These are phyloP conservation scores for Elgaria multicarinata DNA, from an alignment of 2,113 vertebrate species.

Conservation along the genomic window DNA sequence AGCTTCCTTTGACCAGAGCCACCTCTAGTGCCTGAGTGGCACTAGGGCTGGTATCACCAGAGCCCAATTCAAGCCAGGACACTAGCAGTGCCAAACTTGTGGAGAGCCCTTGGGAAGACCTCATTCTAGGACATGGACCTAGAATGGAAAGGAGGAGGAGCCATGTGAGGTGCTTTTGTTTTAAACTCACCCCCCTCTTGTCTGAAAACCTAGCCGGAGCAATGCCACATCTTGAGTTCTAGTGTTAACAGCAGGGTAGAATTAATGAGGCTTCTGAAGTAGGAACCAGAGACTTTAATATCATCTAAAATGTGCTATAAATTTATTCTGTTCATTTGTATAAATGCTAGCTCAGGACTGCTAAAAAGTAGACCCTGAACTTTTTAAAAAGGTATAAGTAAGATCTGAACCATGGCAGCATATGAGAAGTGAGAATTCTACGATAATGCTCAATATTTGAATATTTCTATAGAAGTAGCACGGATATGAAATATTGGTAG, in stretches of 20 bases:
- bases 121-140: neutral
- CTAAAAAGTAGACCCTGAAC: neutral
- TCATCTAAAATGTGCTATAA: neutral
- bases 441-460: conserved; percentile 10
- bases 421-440: conserved; percentile 17
- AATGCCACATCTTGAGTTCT: neutral
- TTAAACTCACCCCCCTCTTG: neutral
- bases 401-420: neutral
- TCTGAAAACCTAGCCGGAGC: neutral
- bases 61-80: no score
- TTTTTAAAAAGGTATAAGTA: neutral
- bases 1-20: no score
- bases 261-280: neutral
- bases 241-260: neutral
- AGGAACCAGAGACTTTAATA: neutral
- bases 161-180: neutral
- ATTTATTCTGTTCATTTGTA: conserved; percentile 23
- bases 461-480: neutral
- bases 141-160: neutral
- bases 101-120: neutral
- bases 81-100: neutral
- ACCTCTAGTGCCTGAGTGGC: no score
- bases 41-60: no score
- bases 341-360: conserved; percentile 12
- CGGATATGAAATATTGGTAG: conserved; percentile 3